phyloP scores from a whole-genome alignment of 2,113 vertebrate genomes.

The Oriolus oriolus region DNA sequence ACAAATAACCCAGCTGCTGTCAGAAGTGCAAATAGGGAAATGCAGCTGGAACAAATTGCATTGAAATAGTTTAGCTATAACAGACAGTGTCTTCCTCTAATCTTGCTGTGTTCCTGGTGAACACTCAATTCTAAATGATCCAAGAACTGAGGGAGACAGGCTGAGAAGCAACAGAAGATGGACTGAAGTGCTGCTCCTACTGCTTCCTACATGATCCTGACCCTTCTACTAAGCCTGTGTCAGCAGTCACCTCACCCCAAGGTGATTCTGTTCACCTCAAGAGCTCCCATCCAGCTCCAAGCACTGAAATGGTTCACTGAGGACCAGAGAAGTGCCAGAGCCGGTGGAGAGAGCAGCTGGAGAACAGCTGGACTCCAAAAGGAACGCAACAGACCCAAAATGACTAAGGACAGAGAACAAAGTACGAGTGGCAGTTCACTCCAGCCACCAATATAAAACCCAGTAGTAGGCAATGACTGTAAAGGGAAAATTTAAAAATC shows the following conservation, averaged over 20 bases:
- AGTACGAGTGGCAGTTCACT: background rate
- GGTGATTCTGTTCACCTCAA: background rate
- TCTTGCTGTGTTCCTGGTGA: background rate
- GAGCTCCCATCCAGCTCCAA: background rate
- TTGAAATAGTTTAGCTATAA: rapidly evolving
- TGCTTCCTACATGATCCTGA: background rate
- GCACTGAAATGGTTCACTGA: background rate
- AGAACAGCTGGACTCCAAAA: background rate
- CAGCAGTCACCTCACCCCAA: background rate
- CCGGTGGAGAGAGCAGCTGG: background rate
- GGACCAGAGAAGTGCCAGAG: background rate
- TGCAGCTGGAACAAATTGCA: background rate
- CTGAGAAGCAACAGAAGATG: background rate
- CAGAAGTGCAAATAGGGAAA: background rate
- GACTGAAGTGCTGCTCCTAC: background rate
- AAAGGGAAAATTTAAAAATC: background rate
- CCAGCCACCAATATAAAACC: background rate
- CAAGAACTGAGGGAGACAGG: background rate
- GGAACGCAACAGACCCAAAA: background rate
- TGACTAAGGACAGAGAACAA: background rate
- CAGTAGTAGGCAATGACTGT: background rate
- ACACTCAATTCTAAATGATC: background rate
- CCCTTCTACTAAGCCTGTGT: background rate
- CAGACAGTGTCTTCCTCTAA: too few species aligned
- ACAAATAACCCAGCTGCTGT: background rate